These are phyloP conservation scores for Sprattus sprattus DNA, from an alignment of 2,113 vertebrate species.

Conservation along the genomic window DNA sequence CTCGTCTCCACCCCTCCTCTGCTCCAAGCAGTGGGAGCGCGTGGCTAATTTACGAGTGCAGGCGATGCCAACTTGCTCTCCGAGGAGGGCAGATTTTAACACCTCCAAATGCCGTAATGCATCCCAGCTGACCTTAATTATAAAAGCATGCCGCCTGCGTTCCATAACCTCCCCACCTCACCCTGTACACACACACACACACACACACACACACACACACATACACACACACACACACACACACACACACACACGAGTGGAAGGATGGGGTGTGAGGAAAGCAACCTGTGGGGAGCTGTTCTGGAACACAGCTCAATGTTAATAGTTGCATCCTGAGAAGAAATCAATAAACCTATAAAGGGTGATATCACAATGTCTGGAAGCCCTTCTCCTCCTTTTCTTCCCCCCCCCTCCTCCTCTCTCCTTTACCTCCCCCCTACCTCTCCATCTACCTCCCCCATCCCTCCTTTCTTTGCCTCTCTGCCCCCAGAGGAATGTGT, in stretches of 20 bases:
- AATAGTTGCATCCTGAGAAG: slow-evolving; percentile 77
- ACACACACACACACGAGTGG: slow-evolving; percentile 22
- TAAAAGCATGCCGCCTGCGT: slow-evolving; percentile 71
- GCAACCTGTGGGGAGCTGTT: slow-evolving; percentile 71
- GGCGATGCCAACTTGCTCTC: slow-evolving; percentile 76
- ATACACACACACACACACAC: slow-evolving; percentile 31
- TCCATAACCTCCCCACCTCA: slow-evolving; percentile 35
- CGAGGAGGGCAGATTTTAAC: slow-evolving; percentile 76
- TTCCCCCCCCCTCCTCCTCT: neutral
- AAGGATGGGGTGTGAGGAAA: slow-evolving; percentile 61
- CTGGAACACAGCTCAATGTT: slow-evolving; percentile 69
- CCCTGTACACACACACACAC: slow-evolving; percentile 21
- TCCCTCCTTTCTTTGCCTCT: slow-evolving; percentile 38
- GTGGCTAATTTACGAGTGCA: slow-evolving; percentile 73
- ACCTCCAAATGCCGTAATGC: slow-evolving; percentile 80
- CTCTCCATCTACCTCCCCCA: neutral
- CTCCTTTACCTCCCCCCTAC: neutral
- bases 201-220: slow-evolving; percentile 26
- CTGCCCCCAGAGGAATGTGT: slow-evolving; percentile 50
- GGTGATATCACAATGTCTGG: slow-evolving; percentile 74
- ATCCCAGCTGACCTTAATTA: slow-evolving; percentile 83
- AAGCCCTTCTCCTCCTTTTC: slow-evolving; percentile 49
- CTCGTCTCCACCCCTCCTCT: slow-evolving; percentile 43
- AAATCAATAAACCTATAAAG: slow-evolving; percentile 79
- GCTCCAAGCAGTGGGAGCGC: slow-evolving; percentile 60